Conservation (phyloP, 92 coral and sea anemone species). For the Virgularia gustaviana region DNA sequence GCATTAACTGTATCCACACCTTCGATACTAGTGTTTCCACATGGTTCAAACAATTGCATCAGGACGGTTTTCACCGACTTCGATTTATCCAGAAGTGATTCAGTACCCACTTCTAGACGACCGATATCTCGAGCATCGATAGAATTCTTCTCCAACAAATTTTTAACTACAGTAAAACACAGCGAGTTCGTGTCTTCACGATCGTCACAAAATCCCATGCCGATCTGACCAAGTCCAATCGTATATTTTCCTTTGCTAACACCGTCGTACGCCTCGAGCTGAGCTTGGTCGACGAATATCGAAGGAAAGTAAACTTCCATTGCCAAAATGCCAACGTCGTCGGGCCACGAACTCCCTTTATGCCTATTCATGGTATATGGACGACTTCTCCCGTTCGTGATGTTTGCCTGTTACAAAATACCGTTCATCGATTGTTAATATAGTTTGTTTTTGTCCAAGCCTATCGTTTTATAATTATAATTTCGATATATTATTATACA, state of each 20-base stretch:
- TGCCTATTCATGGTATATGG: background rate
- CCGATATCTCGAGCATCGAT: slow-evolving; percentile 74
- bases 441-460: no score
- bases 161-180: slow-evolving; percentile 79
- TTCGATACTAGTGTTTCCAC: slow-evolving; percentile 83
- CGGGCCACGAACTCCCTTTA: slow-evolving; percentile 60
- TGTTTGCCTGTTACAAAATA: no score
- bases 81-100: slow-evolving; percentile 89
- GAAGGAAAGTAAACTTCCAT: slow-evolving; percentile 90
- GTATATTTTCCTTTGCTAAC: slow-evolving; percentile 96
- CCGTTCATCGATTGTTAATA: no score
- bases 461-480: no score
- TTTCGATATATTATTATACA: no score
- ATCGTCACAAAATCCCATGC: slow-evolving; percentile 97
- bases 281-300: slow-evolving; percentile 73
- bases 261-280: slow-evolving; percentile 87
- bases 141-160: slow-evolving; percentile 72
- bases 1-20: slow-evolving; percentile 93
- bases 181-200: slow-evolving; percentile 91
- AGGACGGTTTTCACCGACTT: slow-evolving; percentile 93
- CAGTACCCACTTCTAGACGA: slow-evolving; percentile 96
- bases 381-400: no score
- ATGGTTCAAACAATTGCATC: slow-evolving; percentile 84
- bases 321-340: slow-evolving; percentile 84
- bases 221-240: slow-evolving; percentile 85